Evolutionary conservation across 2,888 invertebrate species (phyloP).

Genomic region (Pyrrhia umbra): DNA sequence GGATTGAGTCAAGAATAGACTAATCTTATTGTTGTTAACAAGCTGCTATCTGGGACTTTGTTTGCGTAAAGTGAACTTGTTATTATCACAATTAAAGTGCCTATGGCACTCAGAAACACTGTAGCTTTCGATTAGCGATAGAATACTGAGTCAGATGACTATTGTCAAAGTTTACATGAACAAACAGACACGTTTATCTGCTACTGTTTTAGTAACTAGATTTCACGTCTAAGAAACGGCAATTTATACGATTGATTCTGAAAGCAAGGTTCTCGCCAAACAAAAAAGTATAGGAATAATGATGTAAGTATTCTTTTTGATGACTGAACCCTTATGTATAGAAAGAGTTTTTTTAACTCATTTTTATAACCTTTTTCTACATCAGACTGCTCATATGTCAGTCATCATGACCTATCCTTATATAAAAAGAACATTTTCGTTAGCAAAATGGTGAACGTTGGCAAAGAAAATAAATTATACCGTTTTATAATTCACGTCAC

Average conservation of each 20-base stretch:
- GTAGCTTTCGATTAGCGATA: neutral
- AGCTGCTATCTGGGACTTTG: neutral
- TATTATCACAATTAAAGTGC: neutral
- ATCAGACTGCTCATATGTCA: constrained; percentile 3
- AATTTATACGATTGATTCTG: too few relatives aligned
- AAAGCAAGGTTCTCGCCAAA: too few relatives aligned
- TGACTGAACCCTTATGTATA: too few relatives aligned
- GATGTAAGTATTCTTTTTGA: neutral
- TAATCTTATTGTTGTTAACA: constrained; percentile 23
- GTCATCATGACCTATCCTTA: constrained; percentile 22
- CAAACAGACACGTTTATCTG: too few relatives aligned
- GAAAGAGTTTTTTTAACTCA: too few relatives aligned
- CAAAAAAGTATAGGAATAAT: too few relatives aligned
- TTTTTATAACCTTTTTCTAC: neutral
- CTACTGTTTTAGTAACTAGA: too few relatives aligned
- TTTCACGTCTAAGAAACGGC: too few relatives aligned
- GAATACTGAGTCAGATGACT: too few relatives aligned
- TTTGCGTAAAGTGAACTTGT: neutral
- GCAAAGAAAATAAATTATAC: constrained; percentile 58
- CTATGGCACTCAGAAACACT: neutral
- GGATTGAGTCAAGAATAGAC: constrained; percentile 23
- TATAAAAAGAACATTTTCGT: constrained; percentile 12
- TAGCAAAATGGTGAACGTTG: constrained; percentile 13
- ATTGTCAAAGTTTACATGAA: too few relatives aligned
- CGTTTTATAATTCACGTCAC: constrained; percentile 75